Evolutionary conservation across 2,888 invertebrate genomes (phyloP), one percentile per base, ranked within the genome.

Genomic region (Xiphydria camelus): DNA sequence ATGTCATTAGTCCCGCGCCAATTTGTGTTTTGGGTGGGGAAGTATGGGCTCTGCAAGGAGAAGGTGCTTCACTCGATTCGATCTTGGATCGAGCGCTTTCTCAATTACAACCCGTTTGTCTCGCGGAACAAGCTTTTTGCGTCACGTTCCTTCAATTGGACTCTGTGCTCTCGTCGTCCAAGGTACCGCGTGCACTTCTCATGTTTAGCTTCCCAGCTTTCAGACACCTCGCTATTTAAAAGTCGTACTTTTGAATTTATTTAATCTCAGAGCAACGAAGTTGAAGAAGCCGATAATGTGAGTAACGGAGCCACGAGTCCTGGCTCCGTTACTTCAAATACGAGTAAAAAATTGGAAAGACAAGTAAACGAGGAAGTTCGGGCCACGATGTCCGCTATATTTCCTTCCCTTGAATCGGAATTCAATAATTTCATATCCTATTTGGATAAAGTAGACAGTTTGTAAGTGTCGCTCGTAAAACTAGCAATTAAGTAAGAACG

Each of bases 91-190:
- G 89, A 75, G 90, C 95, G 40, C 80, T 99, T 46, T 88, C 88
- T 10, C 88, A 94, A 68, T 80, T 97, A 53, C 94, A 95, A 71
- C 90, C 91, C 3, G 86, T 94, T 42, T 95, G 96, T 70, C 81
- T 95, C 55, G 89, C 91, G 17, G 98, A 98, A 75, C 96, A 97
- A 77, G 89, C 93, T 58, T 98, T 98, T 77, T 96, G 95, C 73
- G 86, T 91, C 12, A 82, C 85, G 49, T 98, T 97, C 79, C 94
- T 98, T 74, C 90, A 91, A 75, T 80, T 94, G 61, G 88, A 88
- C 65, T 81, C 71, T 3, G 68, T 72, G 31, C 58, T 70, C 9
- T 61, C 70, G 2, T 69, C 73, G 4, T 58, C 65, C 15, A 68
- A 68, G 54, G 70, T 70, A 55, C 7, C 19, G 2, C 22, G 12